These are phyloP conservation scores for Vandiemenella viatica DNA, from an alignment of 2,888 invertebrate species.

Conservation along the genomic window DNA sequence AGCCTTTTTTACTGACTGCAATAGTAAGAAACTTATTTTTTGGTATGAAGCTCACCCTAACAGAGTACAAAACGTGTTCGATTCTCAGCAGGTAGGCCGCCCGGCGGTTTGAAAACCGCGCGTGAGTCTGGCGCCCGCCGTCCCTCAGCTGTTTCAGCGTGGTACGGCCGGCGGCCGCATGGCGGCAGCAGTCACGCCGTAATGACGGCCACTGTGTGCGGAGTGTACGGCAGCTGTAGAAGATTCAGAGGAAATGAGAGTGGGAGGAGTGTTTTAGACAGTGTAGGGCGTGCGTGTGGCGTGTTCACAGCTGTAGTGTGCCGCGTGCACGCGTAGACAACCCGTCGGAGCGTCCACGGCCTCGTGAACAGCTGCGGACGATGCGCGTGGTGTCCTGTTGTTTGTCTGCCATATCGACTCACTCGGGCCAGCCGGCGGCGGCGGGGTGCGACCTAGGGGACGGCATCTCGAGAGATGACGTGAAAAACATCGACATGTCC, in stretches of 20 bases:
- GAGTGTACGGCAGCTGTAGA: conserved; percentile 6
- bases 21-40: too few relatives aligned
- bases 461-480: too few relatives aligned
- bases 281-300: conserved; percentile 1
- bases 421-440: neutral
- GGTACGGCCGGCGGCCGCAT: neutral
- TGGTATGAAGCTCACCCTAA: too few relatives aligned
- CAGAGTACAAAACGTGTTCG: too few relatives aligned
- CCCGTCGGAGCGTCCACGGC: neutral
- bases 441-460: too few relatives aligned
- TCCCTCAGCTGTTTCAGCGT: neutral
- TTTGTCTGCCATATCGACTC: conserved; percentile 1
- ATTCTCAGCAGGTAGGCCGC: too few relatives aligned
- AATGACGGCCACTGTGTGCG: conserved; percentile 6
- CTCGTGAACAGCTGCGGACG: conserved; percentile 1
- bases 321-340: too few relatives aligned
- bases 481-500: too few relatives aligned
- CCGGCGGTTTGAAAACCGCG: too few relatives aligned
- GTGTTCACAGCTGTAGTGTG: too few relatives aligned
- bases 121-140: neutral
- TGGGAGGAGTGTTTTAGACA: conserved; percentile 3
- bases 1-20: too few relatives aligned
- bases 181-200: conserved; percentile 3
- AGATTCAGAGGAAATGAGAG: conserved; percentile 5
- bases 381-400: conserved; percentile 6